phyloP scores from a whole-genome alignment of 2,113 vertebrate genomes.

The Macrotus californicus region DNA sequence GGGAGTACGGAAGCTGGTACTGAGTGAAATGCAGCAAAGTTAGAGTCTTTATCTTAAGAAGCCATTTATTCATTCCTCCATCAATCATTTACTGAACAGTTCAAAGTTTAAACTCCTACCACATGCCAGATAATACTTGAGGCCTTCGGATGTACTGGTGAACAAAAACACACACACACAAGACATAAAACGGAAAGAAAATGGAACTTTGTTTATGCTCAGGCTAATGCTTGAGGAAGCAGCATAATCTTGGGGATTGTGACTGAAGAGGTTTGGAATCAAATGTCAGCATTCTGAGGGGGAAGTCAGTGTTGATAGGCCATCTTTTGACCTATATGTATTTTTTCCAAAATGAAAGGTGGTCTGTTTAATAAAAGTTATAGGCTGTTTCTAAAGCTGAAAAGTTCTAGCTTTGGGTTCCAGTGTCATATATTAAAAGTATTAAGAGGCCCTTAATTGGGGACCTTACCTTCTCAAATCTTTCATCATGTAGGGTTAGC shows the following conservation, averaged over 20 bases:
- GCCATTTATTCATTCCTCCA: neutral
- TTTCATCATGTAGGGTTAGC: slow-evolving; percentile 92
- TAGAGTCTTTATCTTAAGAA: neutral
- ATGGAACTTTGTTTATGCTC: neutral
- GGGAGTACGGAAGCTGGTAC: neutral
- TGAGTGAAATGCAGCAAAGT: neutral
- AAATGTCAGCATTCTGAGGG: neutral
- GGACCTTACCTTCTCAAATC: slow-evolving; percentile 92
- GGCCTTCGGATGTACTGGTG: neutral
- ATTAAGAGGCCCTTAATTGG: neutral
- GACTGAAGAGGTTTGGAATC: neutral
- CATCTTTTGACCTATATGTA: neutral
- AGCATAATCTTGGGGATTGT: neutral
- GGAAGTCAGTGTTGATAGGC: neutral
- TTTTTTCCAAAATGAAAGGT: slow-evolving; percentile 13
- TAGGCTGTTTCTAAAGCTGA: neutral
- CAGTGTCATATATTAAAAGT: neutral
- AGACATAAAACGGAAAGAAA: neutral
- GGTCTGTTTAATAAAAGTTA: neutral
- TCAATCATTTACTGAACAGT: neutral
- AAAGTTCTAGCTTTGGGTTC: neutral
- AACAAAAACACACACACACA: neutral
- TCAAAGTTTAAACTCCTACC: neutral
- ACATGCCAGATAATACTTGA: neutral
- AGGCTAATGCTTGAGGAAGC: neutral